A percentile compares a stretch with the other conserved stretches of the same genome.
Conservation (phyloP, 2,797 vertebrate genomes). For the Caiman crocodilus region DNA sequence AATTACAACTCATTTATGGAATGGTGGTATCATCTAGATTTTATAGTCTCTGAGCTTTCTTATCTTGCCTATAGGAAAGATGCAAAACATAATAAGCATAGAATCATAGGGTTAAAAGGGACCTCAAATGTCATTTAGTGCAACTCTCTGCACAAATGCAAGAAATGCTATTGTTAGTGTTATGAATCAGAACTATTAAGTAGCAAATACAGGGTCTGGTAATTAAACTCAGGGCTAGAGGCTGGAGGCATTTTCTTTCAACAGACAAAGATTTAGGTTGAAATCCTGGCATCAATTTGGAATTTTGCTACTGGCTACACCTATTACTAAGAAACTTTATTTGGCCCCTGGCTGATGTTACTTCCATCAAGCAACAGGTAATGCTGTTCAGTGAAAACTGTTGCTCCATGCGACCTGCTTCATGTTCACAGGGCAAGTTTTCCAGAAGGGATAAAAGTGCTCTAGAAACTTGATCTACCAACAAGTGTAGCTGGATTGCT, state of each 20-base stretch:
- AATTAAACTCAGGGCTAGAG: slow-evolving; percentile 41
- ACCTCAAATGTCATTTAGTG: no score
- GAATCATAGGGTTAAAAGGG: no score
- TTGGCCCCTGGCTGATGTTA: no score
- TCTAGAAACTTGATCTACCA: no score
- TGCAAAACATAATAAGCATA: not conserved
- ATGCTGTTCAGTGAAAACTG: no score
- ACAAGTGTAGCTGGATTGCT: no score
- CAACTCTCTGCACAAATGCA: no score
- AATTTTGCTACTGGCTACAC: slow-evolving; percentile 49
- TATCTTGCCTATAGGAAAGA: not conserved
- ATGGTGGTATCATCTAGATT: slow-evolving; percentile 62
- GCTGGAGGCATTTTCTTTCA: slow-evolving; percentile 53
- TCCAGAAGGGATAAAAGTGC: no score
- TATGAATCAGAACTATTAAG: slow-evolving; percentile 41
- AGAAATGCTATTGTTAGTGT: slow-evolving; percentile 52
- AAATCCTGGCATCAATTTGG: slow-evolving; percentile 44
- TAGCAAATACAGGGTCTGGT: slow-evolving; percentile 34
- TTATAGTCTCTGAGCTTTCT: slow-evolving; percentile 13
- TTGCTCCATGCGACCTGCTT: no score
- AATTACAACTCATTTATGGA: slow-evolving; percentile 22
- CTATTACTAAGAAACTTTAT: no score
- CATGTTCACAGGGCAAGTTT: no score
- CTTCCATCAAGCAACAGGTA: no score
- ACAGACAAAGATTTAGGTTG: slow-evolving; percentile 38